Base-by-base conservation (phyloP, 2,888 invertebrate species). In the Melanargia galathea region DNA sequence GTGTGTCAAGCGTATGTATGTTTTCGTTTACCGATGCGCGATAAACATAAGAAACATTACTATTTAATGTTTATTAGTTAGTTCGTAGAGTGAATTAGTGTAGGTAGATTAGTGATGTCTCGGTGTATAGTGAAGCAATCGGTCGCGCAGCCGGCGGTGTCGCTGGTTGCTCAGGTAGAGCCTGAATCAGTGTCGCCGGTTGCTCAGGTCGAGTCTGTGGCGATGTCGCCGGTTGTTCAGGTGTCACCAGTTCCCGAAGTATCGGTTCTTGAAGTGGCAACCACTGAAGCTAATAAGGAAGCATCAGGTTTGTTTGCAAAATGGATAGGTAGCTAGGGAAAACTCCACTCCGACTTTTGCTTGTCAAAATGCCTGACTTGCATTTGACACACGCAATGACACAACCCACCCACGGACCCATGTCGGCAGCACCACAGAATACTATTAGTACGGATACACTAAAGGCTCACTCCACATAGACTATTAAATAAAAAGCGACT, bases 101-200 rank as follows among this genome's bases (percentile, higher is more conserved):
- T 74, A 76, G 5, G 62, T 66, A 69, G 75, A 76, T 4, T 76
- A 87, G 64, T 66, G 70, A 88, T 91, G 90, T 91, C 90, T 77
- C 83, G 88, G 77, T 90, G 90, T 81, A 90, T 90, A 68, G 86
- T 91, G 80, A 91, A 90, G 78, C 89, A 89, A 75, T 86, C 89
- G 73, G 74, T 89, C 70, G 77, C 82, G 60, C 86, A 83, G 77
- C 79, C 87, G 65, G 80, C 81, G 72, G 70, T 79, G 60, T 68
- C 74, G 66, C 67, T 72, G 26, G 70, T 75, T 63, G 69, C 66
- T 20, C 73, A 75, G 52, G 63, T 71, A 33, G 67, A 69, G 33
- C 69, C 66, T 11, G 51, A 60, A 6, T 65, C 69, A 2, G 70
- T 68, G 43, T 56, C 68, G 20, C 63, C 72, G 0, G 66, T 65